Percentiles rank a stretch among this genome's conserved stretches.
These are phyloP conservation scores for Lycorma delicatula DNA, from an alignment of 1,140 invertebrate species.

Conservation along the genomic window DNA sequence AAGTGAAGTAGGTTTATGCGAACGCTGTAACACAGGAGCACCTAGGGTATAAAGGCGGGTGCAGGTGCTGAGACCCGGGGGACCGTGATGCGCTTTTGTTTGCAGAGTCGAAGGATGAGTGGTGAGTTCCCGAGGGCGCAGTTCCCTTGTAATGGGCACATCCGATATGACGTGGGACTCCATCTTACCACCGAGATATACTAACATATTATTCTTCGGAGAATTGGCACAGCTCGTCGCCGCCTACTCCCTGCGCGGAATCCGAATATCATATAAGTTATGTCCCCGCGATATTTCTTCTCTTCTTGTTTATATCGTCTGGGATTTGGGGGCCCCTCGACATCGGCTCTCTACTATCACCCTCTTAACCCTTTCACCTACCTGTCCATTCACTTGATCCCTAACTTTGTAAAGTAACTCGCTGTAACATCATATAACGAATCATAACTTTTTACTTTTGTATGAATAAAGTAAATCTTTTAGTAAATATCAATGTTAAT, in stretches of 20 bases:
- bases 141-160: constrained; percentile 4
- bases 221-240: neutral
- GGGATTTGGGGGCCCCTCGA: neutral
- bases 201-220: constrained; percentile 6
- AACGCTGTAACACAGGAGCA: too few relatives aligned
- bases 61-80: neutral
- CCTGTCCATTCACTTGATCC: too few relatives aligned
- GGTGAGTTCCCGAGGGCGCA: neutral
- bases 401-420: too few relatives aligned
- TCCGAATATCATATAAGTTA: constrained; percentile 5
- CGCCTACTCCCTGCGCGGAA: neutral
- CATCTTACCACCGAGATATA: neutral
- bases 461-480: too few relatives aligned
- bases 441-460: too few relatives aligned
- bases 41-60: too few relatives aligned
- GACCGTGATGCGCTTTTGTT: neutral
- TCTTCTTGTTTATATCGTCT: constrained; percentile 5
- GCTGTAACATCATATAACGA: too few relatives aligned
- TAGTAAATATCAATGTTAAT: too few relatives aligned
- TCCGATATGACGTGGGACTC: constrained; percentile 4
- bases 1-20: too few relatives aligned
- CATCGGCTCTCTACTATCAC: too few relatives aligned
- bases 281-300: constrained; percentile 6
- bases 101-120: too few relatives aligned
- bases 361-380: too few relatives aligned